These are phyloP conservation scores for Spilarctia lutea DNA, from an alignment of 2,888 invertebrate genomes.

Conservation along the genomic window DNA sequence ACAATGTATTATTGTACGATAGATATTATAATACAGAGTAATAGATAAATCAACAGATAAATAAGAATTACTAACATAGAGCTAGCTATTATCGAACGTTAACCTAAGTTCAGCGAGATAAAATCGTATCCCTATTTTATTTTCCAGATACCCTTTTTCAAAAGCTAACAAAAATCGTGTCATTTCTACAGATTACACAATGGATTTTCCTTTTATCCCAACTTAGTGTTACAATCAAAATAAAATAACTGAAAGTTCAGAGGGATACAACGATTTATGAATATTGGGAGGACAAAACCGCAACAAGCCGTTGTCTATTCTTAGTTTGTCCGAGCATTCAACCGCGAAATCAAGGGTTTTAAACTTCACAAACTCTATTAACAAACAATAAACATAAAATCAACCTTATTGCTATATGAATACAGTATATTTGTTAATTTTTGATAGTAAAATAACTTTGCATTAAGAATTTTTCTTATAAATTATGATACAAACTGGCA, in stretches of 20 bases:
- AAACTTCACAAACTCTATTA: slow-evolving; percentile 23
- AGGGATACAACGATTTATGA: slow-evolving; percentile 54
- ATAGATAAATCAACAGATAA: not conserved
- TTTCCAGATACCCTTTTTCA: not conserved
- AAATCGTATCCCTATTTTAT: not conserved
- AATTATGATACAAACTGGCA: slow-evolving; percentile 52
- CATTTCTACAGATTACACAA: slow-evolving; percentile 21
- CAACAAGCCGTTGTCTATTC: slow-evolving; percentile 54
- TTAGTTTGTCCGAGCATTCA: slow-evolving; percentile 55
- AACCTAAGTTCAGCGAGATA: not conserved
- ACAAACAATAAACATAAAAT: slow-evolving; percentile 8
- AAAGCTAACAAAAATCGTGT: slow-evolving; percentile 12
- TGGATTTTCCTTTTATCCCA: slow-evolving; percentile 16
- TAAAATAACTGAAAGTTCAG: slow-evolving; percentile 45
- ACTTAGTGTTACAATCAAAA: slow-evolving; percentile 26
- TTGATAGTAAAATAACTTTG: slow-evolving; percentile 10
- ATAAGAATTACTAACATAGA: not conserved
- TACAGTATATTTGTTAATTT: slow-evolving; percentile 23
- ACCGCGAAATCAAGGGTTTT: slow-evolving; percentile 60
- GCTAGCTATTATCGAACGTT: not conserved
- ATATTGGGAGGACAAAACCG: slow-evolving; percentile 55
- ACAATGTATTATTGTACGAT: not conserved
- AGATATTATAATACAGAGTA: not conserved
- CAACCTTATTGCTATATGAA: not conserved
- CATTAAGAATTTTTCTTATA: slow-evolving; percentile 47